Evolutionary conservation across 2,113 vertebrate species (phyloP).

Genomic region (Triplophysa siluroides): DNA sequence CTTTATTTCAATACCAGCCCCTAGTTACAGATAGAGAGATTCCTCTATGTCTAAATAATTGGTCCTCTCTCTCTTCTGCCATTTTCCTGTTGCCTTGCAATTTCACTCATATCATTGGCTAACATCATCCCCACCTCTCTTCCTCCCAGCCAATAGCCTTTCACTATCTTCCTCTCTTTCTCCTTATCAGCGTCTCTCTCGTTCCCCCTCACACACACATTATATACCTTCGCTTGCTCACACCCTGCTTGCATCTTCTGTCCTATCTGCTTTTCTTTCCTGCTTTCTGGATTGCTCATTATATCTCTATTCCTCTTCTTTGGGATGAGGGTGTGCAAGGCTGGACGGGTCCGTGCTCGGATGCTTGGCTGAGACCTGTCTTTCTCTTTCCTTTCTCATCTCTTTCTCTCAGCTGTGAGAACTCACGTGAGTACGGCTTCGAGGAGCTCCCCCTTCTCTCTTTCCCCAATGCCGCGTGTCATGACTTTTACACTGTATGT

Average conservation of each 20-base stretch:
- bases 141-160: constrained; percentile 32
- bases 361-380: constrained; percentile 37
- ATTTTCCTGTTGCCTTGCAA: constrained; percentile 18
- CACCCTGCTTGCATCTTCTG: constrained; percentile 33
- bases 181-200: constrained; percentile 5
- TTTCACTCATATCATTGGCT: constrained; percentile 32
- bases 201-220: constrained; percentile 20
- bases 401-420: constrained; percentile 31
- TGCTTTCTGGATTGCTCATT: constrained; percentile 10
- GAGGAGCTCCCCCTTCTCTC: constrained; percentile 16
- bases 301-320: neutral
- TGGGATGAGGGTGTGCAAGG: constrained; percentile 50
- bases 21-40: neutral
- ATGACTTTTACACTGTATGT: neutral
- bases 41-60: constrained; percentile 37
- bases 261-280: constrained; percentile 5
- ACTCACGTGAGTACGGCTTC: constrained; percentile 52
- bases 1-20: neutral
- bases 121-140: constrained; percentile 26
- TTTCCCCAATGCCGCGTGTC: neutral
- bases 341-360: constrained; percentile 29
- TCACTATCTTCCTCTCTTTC: constrained; percentile 27
- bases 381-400: constrained; percentile 9
- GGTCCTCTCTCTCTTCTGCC: constrained; percentile 18
- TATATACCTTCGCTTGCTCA: constrained; percentile 19